A percentile compares a stretch with the other conserved stretches of the same genome.
These are phyloP conservation scores for Hemithea aestivaria DNA, from an alignment of 2,888 invertebrate species.

Conservation along the genomic window DNA sequence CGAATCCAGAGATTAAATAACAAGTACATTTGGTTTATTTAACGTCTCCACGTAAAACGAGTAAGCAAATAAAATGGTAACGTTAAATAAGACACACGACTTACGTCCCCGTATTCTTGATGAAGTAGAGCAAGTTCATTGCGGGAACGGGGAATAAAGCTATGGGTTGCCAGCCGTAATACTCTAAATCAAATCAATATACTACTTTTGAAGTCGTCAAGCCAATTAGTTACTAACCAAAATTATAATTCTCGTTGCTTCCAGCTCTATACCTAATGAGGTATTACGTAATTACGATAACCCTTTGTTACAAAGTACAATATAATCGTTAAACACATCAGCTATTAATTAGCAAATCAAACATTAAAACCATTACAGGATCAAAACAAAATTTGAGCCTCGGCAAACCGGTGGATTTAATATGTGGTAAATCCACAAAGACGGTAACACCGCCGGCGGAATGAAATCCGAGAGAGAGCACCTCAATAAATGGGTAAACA, in stretches of 20 bases:
- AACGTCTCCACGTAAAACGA: slow-evolving; percentile 26
- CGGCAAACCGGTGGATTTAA: no score
- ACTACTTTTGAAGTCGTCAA: no score
- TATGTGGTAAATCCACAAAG: slow-evolving; percentile 2
- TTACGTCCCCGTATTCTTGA: slow-evolving; percentile 16
- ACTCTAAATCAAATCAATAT: no score
- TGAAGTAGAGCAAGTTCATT: slow-evolving; percentile 33
- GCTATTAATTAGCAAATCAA: no score
- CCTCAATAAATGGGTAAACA: slow-evolving; percentile 48
- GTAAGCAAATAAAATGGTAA: slow-evolving; percentile 31
- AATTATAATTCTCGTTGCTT: no score
- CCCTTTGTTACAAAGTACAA: no score
- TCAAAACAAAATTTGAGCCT: no score
- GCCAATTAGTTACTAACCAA: no score
- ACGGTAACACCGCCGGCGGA: slow-evolving; percentile 22
- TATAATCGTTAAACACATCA: no score
- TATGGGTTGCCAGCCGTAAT: background rate
- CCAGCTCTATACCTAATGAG: no score
- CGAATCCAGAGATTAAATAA: slow-evolving; percentile 17
- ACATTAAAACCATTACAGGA: no score
- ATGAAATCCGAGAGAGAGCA: slow-evolving; percentile 41
- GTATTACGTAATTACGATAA: no score
- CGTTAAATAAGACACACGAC: slow-evolving; percentile 37
- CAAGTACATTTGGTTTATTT: slow-evolving; percentile 15
- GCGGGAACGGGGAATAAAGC: slow-evolving; percentile 13